Evolutionary conservation across 2,888 invertebrate species (phyloP), one percentile per base, ranked within the genome.

Genomic region (Strigamia maritima): DNA sequence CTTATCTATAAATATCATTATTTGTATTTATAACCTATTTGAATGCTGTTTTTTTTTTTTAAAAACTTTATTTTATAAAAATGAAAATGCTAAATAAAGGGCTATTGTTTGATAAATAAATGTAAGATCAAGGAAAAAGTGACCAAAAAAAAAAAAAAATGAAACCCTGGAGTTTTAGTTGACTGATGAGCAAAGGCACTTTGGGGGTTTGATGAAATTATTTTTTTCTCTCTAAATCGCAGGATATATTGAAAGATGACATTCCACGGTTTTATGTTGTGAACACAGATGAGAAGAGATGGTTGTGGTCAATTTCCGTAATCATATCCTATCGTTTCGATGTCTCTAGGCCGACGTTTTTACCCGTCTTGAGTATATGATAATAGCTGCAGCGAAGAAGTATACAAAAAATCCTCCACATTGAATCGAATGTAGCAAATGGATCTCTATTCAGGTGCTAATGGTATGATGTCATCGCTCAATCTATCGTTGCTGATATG

Each of bases 401-500:
- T 65, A 65, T 65, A 65, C 60, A 65, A 65, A 65, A 65, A 65
- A 65, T 65, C 24, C 60, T 65, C 24, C 60, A 44, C 44, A 1
- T 44, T 4, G 8, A 44, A 44, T 22, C 60, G 60, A 65, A 65
- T 16, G 16, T 1, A 10, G 16, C 14, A 19, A 0, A 49, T 19
- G 49, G 40, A 7, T n/a, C 2, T 4, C 75, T 75, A 75, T 38
- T 75, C 75, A 26, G 75, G 75, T 19, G 38, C 75, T 75, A 75
- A 38, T 19, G 75, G 75, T 19, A 75, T 19, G 16, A 76, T 76
- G 26, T 76, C 38, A 89, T 95, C 95, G 87, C 95, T 95, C 87
- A 94, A 94, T 84, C 95, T 94, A 85, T 95, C 94, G 89, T 95
- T 95, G 86, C 94, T 95, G 87, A 96, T 95, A 90, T 96, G 95